phyloP scores from a whole-genome alignment of 2,888 invertebrate species.

The Amphipyra tragopoginis region DNA sequence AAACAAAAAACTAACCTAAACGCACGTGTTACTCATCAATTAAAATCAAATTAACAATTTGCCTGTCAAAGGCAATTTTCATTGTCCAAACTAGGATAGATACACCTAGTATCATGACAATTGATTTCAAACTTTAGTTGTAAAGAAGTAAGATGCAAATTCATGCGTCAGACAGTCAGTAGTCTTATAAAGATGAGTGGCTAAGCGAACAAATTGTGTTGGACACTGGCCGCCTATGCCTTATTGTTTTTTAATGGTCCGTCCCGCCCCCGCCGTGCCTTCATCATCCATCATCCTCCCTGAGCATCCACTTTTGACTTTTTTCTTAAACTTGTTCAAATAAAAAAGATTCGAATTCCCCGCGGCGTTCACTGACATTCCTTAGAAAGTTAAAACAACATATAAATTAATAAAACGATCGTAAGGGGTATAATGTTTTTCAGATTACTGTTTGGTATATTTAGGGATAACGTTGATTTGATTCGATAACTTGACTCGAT shows the following conservation, averaged over 20 bases:
- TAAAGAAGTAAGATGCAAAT: constrained; percentile 28
- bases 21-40: constrained; percentile 76
- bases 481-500: constrained; percentile 6
- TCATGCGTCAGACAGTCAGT: constrained; percentile 16
- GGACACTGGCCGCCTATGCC: constrained; percentile 80
- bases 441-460: constrained; percentile 17
- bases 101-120: constrained; percentile 7
- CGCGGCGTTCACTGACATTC: constrained; percentile 82
- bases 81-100: constrained; percentile 62
- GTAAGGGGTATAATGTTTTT: constrained; percentile 66
- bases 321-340: constrained; percentile 72
- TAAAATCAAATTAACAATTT: constrained; percentile 81
- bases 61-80: constrained; percentile 73
- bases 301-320: constrained; percentile 65
- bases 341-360: constrained; percentile 78
- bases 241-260: constrained; percentile 88
- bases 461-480: constrained; percentile 23
- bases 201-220: constrained; percentile 81
- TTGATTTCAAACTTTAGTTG: constrained; percentile 29
- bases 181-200: constrained; percentile 80
- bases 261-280: constrained; percentile 79
- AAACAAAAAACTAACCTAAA: constrained; percentile 47
- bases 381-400: constrained; percentile 82
- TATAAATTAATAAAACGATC: constrained; percentile 81
- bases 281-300: constrained; percentile 81